phyloP scores from a whole-genome alignment of 64 coral and sea anemone genomes.

The Montipora cactus region DNA sequence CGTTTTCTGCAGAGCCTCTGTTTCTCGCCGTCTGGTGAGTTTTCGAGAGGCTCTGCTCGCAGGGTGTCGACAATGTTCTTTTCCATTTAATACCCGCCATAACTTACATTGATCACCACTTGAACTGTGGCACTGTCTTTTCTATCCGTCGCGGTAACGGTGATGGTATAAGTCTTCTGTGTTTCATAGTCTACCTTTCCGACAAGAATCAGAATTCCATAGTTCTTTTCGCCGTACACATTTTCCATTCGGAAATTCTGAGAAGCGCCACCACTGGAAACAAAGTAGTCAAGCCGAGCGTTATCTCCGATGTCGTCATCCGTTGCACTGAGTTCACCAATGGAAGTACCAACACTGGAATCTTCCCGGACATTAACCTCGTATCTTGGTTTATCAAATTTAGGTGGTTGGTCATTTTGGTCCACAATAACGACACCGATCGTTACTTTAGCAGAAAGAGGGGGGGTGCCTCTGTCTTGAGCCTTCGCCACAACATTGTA shows the following conservation, averaged over 20 bases:
- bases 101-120: conserved; percentile 51
- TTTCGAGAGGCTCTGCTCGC: too few species aligned
- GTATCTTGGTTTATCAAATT: conserved; percentile 15
- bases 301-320: conserved; percentile 65
- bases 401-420: conserved; percentile 63
- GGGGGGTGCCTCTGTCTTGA: conserved; percentile 31
- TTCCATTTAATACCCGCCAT: background rate
- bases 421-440: conserved; percentile 46
- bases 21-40: too few species aligned
- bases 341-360: conserved; percentile 27
- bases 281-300: conserved; percentile 56
- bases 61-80: too few species aligned
- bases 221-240: background rate
- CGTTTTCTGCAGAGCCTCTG: too few species aligned
- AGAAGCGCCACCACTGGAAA: conserved; percentile 36
- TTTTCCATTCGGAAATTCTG: conserved; percentile 52
- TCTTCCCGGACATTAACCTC: conserved; percentile 12
- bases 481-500: conserved; percentile 40
- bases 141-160: conserved; percentile 70
- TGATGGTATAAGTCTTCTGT: conserved; percentile 10
- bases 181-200: conserved; percentile 69
- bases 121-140: conserved; percentile 52
- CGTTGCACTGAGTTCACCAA: conserved; percentile 29
- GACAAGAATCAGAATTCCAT: conserved; percentile 27
- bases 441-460: background rate